Evolutionary conservation across 2,113 vertebrate species (phyloP).

Genomic region (Anolis sagrei): DNA sequence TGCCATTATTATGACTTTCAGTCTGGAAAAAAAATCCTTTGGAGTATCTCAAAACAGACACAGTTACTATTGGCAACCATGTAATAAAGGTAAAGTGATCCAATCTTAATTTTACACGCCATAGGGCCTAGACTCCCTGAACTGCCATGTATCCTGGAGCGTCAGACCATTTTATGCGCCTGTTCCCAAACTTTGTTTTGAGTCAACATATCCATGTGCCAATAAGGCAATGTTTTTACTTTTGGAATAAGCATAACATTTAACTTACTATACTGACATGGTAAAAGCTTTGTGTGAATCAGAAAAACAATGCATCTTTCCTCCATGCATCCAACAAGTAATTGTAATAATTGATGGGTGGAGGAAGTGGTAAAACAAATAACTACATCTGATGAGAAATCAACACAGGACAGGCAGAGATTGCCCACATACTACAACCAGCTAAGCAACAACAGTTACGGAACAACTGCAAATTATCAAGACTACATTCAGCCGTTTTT

Average conservation of each 20-base stretch:
- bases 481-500: background rate
- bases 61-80: background rate
- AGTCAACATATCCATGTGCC: background rate
- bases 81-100: background rate
- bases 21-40: background rate
- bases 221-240: background rate
- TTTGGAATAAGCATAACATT: background rate
- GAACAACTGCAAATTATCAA: background rate
- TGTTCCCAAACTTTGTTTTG: background rate
- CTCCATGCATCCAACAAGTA: background rate
- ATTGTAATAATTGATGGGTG: background rate
- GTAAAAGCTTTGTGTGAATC: background rate
- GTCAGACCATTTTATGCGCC: background rate
- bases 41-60: constrained; percentile 16
- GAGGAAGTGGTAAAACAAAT: background rate
- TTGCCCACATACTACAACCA: background rate
- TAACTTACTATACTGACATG: background rate
- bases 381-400: background rate
- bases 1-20: background rate
- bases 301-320: background rate
- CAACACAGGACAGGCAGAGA: too few species aligned
- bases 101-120: background rate
- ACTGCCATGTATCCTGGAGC: background rate
- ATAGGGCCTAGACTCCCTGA: background rate
- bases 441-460: background rate